Percentiles rank a stretch among this genome's conserved stretches.
These are phyloP conservation scores for Nyctalus aviator DNA, from an alignment of 2,797 vertebrate genomes.

Conservation along the genomic window DNA sequence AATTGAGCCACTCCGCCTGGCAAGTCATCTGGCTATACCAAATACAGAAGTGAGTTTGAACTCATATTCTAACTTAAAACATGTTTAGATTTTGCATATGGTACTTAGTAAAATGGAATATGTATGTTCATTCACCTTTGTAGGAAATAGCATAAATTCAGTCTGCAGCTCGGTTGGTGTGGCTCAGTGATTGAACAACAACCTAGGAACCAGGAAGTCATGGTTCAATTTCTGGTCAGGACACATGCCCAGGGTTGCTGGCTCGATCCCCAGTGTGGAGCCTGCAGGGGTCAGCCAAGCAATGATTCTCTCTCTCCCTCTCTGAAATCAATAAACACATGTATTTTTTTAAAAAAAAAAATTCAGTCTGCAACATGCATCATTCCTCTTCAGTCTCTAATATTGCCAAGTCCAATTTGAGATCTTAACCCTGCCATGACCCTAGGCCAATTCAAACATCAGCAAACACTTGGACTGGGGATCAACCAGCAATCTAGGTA, in stretches of 20 bases:
- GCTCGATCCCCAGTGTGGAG: too few relatives aligned
- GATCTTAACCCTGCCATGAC: neutral
- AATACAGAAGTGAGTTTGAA: neutral
- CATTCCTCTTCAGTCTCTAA: neutral
- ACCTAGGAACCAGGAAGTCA: too few relatives aligned
- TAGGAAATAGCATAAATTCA: neutral
- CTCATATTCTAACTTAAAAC: constrained; percentile 1
- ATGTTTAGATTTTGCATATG: constrained; percentile 8
- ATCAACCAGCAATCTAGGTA: too few relatives aligned
- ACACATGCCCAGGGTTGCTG: too few relatives aligned
- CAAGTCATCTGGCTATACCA: neutral
- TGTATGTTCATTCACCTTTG: neutral
- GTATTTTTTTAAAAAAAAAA: too few relatives aligned
- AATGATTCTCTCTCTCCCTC: too few relatives aligned
- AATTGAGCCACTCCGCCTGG: neutral
- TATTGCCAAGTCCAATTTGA: neutral
- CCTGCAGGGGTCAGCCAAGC: too few relatives aligned
- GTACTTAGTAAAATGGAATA: neutral
- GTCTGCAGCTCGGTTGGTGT: neutral
- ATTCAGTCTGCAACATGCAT: neutral
- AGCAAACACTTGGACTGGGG: neutral
- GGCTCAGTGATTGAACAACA: too few relatives aligned
- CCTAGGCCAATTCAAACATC: neutral
- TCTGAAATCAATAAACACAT: too few relatives aligned
- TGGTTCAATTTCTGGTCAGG: too few relatives aligned